Conservation (phyloP, 2,888 invertebrate genomes). For the Vanessa cardui region DNA sequence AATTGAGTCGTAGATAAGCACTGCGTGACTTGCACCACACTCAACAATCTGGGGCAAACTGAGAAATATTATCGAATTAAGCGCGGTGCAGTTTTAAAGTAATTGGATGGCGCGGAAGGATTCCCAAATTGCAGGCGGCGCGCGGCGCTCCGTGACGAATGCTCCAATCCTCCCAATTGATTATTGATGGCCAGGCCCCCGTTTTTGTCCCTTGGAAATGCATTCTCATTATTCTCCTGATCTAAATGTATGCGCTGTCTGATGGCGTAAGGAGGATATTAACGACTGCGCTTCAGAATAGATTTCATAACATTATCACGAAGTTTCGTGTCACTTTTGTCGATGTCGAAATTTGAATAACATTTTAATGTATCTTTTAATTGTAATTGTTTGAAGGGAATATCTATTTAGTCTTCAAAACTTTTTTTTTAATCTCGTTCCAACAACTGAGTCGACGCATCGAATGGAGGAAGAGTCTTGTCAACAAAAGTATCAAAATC, state of each 20-base stretch:
- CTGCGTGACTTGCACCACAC: conserved; percentile 1
- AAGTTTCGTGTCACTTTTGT: too few species aligned
- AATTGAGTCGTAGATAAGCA: not conserved
- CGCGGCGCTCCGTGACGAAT: conserved; percentile 10
- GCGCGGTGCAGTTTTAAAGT: conserved; percentile 24
- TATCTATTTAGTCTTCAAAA: not conserved
- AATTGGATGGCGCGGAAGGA: conserved; percentile 26
- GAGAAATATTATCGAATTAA: conserved; percentile 29
- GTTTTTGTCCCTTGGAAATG: conserved; percentile 10
- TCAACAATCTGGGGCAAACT: conserved; percentile 9
- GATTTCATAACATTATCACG: not conserved
- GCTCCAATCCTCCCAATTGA: conserved; percentile 24
- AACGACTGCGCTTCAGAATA: not conserved
- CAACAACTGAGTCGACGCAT: not conserved
- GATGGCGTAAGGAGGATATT: not conserved
- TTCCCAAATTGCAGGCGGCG: conserved; percentile 14
- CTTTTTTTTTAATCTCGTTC: not conserved
- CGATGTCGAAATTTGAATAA: too few species aligned
- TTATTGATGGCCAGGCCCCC: conserved; percentile 16
- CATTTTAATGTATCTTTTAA: not conserved
- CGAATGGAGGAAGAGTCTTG: not conserved
- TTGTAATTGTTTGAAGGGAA: too few species aligned
- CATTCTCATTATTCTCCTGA: conserved; percentile 24
- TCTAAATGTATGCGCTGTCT: conserved; percentile 17
- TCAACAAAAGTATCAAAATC: too few species aligned